A percentile compares a stretch with the other conserved stretches of the same genome.
phyloP scores from a whole-genome alignment of 2,797 vertebrate species.

The Lindbergichthys nudifrons region DNA sequence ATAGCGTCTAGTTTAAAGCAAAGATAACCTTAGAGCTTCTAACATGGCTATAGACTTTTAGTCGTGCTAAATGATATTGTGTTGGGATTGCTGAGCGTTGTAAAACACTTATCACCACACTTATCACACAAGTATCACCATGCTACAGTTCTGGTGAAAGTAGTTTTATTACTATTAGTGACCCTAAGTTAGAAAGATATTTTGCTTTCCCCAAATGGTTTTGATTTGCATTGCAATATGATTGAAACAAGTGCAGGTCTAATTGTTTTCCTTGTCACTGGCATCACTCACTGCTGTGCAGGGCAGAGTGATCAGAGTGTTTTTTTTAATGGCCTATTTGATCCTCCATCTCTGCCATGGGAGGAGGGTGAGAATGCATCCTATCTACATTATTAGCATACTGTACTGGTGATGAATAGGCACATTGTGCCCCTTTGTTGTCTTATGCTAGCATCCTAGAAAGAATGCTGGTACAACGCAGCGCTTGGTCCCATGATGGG shows the following conservation, averaged over 20 bases:
- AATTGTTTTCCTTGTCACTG: neutral
- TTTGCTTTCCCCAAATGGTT: neutral
- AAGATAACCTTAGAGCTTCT: neutral
- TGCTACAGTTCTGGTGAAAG: neutral
- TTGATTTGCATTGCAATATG: neutral
- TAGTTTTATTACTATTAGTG: neutral
- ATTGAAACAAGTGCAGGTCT: neutral
- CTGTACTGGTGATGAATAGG: slow-evolving; percentile 79
- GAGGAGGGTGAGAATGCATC: slow-evolving; percentile 52
- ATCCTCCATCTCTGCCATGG: slow-evolving; percentile 31
- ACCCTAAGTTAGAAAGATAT: neutral
- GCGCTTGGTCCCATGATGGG: slow-evolving; percentile 68
- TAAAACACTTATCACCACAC: too few species aligned
- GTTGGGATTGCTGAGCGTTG: too few species aligned
- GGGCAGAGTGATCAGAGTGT: slow-evolving; percentile 19
- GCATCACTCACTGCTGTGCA: slow-evolving; percentile 9
- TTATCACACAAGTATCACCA: neutral
- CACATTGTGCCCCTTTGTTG: slow-evolving; percentile 77
- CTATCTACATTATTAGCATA: slow-evolving; percentile 74
- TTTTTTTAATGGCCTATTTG: slow-evolving; percentile 46
- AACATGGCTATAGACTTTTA: neutral
- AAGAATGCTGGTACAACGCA: slow-evolving; percentile 79
- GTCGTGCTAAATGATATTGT: too few species aligned
- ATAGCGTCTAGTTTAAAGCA: neutral
- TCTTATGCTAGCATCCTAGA: slow-evolving; percentile 70